A percentile compares a stretch with the other conserved stretches of the same genome.
Conservation (phyloP, 2,113 vertebrate genomes). For the Muntiacus muntjak region DNA sequence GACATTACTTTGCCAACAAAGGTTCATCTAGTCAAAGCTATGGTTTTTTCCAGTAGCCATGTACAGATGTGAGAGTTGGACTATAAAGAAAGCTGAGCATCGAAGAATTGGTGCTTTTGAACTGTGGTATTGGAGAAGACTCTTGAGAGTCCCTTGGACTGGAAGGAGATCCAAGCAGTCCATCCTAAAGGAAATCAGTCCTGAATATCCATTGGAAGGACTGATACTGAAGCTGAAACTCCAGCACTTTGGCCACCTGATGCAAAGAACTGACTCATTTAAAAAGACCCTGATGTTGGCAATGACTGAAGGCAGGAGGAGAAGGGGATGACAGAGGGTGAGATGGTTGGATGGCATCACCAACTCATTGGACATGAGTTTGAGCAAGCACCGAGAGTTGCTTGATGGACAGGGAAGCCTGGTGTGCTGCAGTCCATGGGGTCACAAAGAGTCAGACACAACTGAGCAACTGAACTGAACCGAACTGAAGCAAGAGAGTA, state of each 20-base stretch:
- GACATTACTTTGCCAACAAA: background rate
- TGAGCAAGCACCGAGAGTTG: background rate
- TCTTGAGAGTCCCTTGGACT: background rate
- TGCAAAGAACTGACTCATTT: background rate
- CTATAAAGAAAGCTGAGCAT: background rate
- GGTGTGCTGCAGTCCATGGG: background rate
- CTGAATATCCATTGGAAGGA: background rate
- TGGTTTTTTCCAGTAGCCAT: background rate
- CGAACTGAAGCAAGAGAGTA: background rate
- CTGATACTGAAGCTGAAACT: background rate
- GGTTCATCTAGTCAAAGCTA: background rate
- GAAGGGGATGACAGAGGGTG: background rate
- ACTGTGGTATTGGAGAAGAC: background rate
- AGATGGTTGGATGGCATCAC: background rate
- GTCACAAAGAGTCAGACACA: background rate
- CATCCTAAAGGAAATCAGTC: background rate
- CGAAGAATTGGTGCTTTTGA: background rate
- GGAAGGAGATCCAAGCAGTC: background rate
- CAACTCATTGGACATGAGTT: background rate
- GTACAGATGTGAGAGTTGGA: background rate
- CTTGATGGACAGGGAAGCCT: background rate
- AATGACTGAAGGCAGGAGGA: background rate
- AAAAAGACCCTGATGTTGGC: background rate
- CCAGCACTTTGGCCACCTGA: background rate
- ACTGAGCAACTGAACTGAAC: background rate